phyloP scores from a whole-genome alignment of 2,113 vertebrate genomes.

The Isurus oxyrinchus region DNA sequence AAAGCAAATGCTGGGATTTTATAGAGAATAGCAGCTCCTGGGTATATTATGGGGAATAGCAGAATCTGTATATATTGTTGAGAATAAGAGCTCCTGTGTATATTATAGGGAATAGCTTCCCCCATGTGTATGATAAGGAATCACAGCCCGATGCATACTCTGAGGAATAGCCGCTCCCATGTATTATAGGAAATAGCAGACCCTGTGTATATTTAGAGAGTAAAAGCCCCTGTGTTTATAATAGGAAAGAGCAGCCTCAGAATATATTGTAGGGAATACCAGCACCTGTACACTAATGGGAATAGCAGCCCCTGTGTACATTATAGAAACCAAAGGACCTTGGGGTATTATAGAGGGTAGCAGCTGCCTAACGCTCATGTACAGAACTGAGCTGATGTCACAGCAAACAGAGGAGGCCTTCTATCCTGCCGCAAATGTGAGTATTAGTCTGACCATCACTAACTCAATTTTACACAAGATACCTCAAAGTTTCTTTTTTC shows the following conservation, averaged over 20 bases:
- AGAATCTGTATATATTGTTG: background rate
- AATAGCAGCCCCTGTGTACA: too few relatives aligned
- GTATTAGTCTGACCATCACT: background rate
- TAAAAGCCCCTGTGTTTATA: too few relatives aligned
- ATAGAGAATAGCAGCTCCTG: too few relatives aligned
- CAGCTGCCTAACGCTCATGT: background rate
- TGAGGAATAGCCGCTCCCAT: background rate
- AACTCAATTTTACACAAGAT: background rate
- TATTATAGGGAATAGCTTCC: too few relatives aligned
- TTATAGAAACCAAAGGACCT: too few relatives aligned
- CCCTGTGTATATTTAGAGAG: background rate
- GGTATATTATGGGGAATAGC: background rate
- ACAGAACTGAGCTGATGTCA: background rate
- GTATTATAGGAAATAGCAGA: background rate
- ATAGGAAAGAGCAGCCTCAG: too few relatives aligned
- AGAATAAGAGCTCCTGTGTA: background rate
- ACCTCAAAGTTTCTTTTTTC: background rate
- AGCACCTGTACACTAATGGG: too few relatives aligned
- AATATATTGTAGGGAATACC: too few relatives aligned
- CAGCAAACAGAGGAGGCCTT: background rate
- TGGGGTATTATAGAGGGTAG: too few relatives aligned
- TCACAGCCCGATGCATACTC: background rate
- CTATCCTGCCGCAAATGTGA: background rate
- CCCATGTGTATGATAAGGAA: background rate
- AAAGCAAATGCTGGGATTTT: too few relatives aligned